Evolutionary conservation across 1,140 invertebrate species (phyloP), one percentile per base, ranked within the genome.

Genomic region (Thrips palmi): DNA sequence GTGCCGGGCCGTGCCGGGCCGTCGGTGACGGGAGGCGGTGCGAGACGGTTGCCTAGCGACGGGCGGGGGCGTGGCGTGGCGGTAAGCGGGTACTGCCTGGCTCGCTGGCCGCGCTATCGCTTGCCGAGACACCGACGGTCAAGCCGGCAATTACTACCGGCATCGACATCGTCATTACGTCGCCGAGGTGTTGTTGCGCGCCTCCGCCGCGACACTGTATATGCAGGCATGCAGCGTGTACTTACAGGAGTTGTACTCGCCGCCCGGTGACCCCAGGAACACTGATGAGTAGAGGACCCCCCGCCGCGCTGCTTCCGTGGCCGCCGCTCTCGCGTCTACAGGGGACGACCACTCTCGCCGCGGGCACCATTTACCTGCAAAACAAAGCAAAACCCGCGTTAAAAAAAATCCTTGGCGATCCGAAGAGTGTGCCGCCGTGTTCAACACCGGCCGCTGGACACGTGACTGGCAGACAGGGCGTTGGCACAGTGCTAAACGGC

Each of bases 181-280:
- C n/a, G n/a, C n/a, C n/a, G n/a, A n/a, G n/a, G n/a, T n/a, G n/a
- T n/a, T n/a, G n/a, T n/a, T n/a, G n/a, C n/a, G n/a, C n/a, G n/a
- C 8, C 33, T 20, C 8, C 5, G 20, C 8, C 33, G 5, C 33
- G 7, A 15, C 33, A 5, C 8, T 6, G 7, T 21, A 5, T 5
- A 20, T 6, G 17, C 8, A 17, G 4, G 8, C 29, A 35, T 15
- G 39, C 25, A 41, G 32, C n/a, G n/a, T 40, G 29, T 42, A 50
- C 49, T 49, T 47, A 50, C 49, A 50, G 38, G 49, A 50, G 43
- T 52, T 63, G 53, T 66, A 77, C 66, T 84, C 70, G 70, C 80
- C 80, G n/a, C n/a, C n/a, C 52, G 80, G 81, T 68, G 79, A 84
- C 58, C 79, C 80, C 57, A 84, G 74, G 69, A 85, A 84, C 60